Evolutionary conservation across 2,888 invertebrate genomes (phyloP).

Genomic region (Dusona sp.): DNA sequence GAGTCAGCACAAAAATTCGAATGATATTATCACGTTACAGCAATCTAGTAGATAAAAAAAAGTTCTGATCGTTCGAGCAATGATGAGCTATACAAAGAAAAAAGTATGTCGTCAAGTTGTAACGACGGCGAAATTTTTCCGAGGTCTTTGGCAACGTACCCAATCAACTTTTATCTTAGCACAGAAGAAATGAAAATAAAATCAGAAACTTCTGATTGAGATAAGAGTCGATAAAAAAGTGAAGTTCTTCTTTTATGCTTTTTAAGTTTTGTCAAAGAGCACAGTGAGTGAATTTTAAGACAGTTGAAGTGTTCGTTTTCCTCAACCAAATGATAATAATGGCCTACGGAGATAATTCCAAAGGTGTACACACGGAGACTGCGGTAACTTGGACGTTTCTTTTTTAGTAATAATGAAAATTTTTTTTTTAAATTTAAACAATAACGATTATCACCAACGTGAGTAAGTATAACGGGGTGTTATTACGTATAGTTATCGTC

Average conservation of each 20-base stretch:
- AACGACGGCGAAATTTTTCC: neutral
- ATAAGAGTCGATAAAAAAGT: slow-evolving; percentile 6
- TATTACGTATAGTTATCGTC: slow-evolving; percentile 66
- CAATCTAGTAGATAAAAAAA: neutral
- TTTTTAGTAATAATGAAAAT: slow-evolving; percentile 9
- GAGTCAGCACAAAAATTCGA: neutral
- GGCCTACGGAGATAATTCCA: slow-evolving; percentile 57
- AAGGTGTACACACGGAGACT: slow-evolving; percentile 13
- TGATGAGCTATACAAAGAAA: neutral
- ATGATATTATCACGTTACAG: neutral
- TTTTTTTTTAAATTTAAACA: slow-evolving; percentile 54
- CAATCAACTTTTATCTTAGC: slow-evolving; percentile 23
- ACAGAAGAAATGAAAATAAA: slow-evolving; percentile 3
- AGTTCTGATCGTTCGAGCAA: neutral
- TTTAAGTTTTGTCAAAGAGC: neutral
- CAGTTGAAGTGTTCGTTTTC: slow-evolving; percentile 38
- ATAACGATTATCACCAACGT: slow-evolving; percentile 65
- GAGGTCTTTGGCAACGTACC: slow-evolving; percentile 3
- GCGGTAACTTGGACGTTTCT: slow-evolving; percentile 17
- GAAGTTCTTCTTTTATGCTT: neutral
- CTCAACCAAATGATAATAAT: slow-evolving; percentile 51
- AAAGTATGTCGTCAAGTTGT: slow-evolving; percentile 1
- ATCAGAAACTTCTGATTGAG: slow-evolving; percentile 12
- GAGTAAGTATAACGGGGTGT: slow-evolving; percentile 55
- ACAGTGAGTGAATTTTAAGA: slow-evolving; percentile 15